These are phyloP conservation scores for Campaea margaritaria DNA, from an alignment of 2,888 invertebrate species.

Conservation along the genomic window DNA sequence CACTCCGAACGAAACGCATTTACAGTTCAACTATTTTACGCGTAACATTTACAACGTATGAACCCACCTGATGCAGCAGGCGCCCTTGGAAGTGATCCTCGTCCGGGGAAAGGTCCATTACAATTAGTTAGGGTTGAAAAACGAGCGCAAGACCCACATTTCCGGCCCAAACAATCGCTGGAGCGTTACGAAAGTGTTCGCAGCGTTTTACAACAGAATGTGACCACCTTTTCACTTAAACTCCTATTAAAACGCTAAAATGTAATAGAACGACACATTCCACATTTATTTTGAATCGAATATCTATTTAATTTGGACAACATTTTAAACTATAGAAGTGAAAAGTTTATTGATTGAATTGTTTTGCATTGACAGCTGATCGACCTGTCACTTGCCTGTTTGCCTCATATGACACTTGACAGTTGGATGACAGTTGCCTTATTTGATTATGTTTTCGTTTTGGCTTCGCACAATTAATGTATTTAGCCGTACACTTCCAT, in stretches of 20 bases:
- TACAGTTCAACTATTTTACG: not conserved
- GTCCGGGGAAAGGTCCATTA: constrained; percentile 90
- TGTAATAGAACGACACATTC: not conserved
- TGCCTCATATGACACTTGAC: constrained; percentile 3
- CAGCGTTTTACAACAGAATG: constrained; percentile 8
- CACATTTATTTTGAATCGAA: not conserved
- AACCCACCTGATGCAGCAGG: constrained; percentile 88
- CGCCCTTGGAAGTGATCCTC: constrained; percentile 92
- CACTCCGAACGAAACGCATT: constrained; percentile 3
- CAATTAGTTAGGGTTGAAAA: constrained; percentile 47
- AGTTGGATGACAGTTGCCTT: not conserved
- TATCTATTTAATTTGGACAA: not conserved
- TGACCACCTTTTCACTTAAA: constrained; percentile 27
- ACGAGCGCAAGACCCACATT: constrained; percentile 59
- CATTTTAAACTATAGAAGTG: not conserved
- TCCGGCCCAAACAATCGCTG: constrained; percentile 64
- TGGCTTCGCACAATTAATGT: no score
- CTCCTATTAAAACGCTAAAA: constrained; percentile 8
- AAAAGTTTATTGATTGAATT: constrained; percentile 16
- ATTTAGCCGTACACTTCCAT: no score
- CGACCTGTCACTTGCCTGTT: not conserved
- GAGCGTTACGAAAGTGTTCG: constrained; percentile 62
- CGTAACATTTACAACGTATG: constrained; percentile 6
- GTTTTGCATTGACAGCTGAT: constrained; percentile 25
- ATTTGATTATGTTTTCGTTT: no score